phyloP scores from a whole-genome alignment of 2,797 vertebrate species.

The Phataginus tricuspis region DNA sequence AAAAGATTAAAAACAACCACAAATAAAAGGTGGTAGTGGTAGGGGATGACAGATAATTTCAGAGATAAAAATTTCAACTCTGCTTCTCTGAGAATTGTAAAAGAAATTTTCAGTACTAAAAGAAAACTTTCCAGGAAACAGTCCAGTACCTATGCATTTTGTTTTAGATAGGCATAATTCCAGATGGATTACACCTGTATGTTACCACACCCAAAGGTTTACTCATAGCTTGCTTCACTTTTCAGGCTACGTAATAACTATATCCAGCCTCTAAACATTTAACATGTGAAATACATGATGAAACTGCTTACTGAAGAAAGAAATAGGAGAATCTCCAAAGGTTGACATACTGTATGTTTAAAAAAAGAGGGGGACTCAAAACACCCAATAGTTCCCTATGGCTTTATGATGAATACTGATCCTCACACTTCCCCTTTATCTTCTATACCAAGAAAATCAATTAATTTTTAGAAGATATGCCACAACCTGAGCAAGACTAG shows the following conservation, averaged over 20 bases:
- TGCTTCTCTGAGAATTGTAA: background rate
- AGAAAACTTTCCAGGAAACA: background rate
- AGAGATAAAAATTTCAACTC: background rate
- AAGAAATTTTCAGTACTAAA: background rate
- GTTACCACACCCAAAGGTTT: background rate
- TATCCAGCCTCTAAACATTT: conserved; percentile 49
- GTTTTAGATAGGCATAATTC: background rate
- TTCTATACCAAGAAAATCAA: conserved; percentile 4
- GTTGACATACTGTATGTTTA: background rate
- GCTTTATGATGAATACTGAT: background rate
- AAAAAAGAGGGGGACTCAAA: background rate
- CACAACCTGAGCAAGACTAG: background rate
- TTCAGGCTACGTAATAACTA: background rate
- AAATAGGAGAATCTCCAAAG: conserved; percentile 15
- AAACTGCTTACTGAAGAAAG: conserved; percentile 38
- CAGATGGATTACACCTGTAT: background rate
- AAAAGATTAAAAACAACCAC: background rate
- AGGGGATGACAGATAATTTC: background rate
- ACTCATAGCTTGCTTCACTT: background rate
- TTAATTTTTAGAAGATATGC: background rate
- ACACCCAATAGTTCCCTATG: background rate
- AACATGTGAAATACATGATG: background rate
- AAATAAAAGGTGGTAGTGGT: background rate
- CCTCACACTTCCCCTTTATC: background rate
- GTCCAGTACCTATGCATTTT: background rate